Evolutionary conservation across 2,113 vertebrate species (phyloP).

Genomic region (Rattus rattus): DNA sequence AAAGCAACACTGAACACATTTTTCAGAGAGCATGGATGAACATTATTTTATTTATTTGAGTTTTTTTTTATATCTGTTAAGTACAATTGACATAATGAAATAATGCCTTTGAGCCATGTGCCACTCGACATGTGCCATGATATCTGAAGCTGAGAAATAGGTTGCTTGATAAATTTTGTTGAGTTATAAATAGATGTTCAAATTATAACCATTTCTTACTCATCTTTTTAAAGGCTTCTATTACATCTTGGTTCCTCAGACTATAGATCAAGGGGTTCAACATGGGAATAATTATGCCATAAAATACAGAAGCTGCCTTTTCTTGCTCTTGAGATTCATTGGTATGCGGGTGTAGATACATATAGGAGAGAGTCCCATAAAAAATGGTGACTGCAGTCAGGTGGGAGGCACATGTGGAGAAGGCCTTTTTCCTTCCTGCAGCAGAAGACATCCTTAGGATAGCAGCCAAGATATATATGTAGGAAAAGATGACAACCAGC

Average conservation of each 20-base stretch:
- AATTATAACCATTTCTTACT: constrained; percentile 31
- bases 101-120: not conserved
- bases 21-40: not conserved
- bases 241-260: constrained; percentile 71
- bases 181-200: not conserved
- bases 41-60: not conserved
- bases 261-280: constrained; percentile 77
- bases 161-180: not conserved
- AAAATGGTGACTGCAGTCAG: constrained; percentile 52
- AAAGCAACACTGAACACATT: not conserved
- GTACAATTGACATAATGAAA: not conserved
- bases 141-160: not conserved
- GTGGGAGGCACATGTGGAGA: constrained; percentile 74
- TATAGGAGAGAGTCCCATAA: constrained; percentile 70
- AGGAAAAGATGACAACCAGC: constrained; percentile 58
- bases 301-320: constrained; percentile 69
- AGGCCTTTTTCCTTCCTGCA: constrained; percentile 63
- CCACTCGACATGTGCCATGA: not conserved
- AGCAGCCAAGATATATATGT: constrained; percentile 53
- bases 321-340: constrained; percentile 51
- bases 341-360: constrained; percentile 58
- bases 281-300: constrained; percentile 69
- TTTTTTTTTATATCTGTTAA: not conserved
- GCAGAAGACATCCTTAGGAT: constrained; percentile 64
- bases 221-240: constrained; percentile 40